Conservation (phyloP, 2,888 invertebrate species). For the Tetheella fluctuosa region DNA sequence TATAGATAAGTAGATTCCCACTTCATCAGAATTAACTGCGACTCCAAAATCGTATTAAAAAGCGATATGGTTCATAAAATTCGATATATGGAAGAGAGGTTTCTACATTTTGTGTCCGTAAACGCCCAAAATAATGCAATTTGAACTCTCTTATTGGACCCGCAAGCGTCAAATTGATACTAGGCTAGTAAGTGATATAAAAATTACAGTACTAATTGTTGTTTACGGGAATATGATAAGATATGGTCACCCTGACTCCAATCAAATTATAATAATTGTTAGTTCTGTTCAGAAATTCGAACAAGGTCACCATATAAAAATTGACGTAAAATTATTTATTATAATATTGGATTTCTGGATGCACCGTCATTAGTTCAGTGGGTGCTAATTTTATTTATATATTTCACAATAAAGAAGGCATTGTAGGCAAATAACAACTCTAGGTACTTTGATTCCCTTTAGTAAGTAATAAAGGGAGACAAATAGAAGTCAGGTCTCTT, state of each 20-base stretch:
- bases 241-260: slow-evolving; percentile 1
- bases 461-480: too few relatives aligned
- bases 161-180: too few relatives aligned
- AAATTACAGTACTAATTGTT: background rate
- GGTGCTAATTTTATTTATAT: background rate
- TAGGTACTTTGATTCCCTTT: too few relatives aligned
- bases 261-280: background rate
- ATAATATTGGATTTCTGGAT: background rate
- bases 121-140: too few relatives aligned
- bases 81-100: too few relatives aligned
- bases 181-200: background rate
- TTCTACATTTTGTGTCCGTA: too few relatives aligned
- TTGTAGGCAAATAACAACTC: too few relatives aligned
- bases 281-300: background rate
- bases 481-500: too few relatives aligned
- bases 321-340: background rate
- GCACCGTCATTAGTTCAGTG: background rate
- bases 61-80: too few relatives aligned
- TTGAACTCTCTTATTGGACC: too few relatives aligned
- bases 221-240: slow-evolving; percentile 1
- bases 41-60: too few relatives aligned
- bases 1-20: background rate
- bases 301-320: background rate
- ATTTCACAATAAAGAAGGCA: too few relatives aligned
- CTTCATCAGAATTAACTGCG: background rate